A percentile compares a stretch with the other conserved stretches of the same genome.
Conservation (phyloP, 2,797 vertebrate species). For the Sarcophilus harrisii region DNA sequence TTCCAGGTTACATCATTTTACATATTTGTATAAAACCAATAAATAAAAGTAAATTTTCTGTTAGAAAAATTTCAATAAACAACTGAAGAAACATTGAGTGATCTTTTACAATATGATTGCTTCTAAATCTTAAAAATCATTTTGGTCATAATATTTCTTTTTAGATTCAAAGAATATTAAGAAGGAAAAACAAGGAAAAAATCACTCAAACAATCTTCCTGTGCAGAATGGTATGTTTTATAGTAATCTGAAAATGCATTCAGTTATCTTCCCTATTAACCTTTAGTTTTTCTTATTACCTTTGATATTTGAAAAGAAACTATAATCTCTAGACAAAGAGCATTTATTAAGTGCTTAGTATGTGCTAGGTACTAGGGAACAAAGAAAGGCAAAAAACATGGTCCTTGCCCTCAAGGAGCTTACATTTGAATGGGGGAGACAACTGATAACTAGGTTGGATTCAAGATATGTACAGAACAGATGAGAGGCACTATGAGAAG, state of each 20-base stretch:
- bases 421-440: background rate
- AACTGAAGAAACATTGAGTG: conserved; percentile 12
- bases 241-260: conserved; percentile 59
- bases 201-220: conserved; percentile 85
- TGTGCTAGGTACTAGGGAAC: background rate
- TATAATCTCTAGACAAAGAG: background rate
- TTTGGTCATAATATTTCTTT: conserved; percentile 79
- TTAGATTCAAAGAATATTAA: conserved; percentile 92
- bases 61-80: conserved; percentile 54
- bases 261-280: conserved; percentile 52
- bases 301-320: conserved; percentile 43
- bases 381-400: background rate
- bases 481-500: background rate
- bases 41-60: conserved; percentile 39
- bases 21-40: conserved; percentile 50
- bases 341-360: background rate
- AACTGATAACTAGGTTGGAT: background rate
- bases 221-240: conserved; percentile 87
- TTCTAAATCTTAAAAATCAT: conserved; percentile 37
- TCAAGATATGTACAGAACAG: background rate
- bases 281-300: conserved; percentile 37
- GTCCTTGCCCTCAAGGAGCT: background rate
- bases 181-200: conserved; percentile 90
- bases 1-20: conserved; percentile 49
- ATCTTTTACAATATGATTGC: conserved; percentile 39